phyloP scores from a whole-genome alignment of 2,888 invertebrate genomes.

The Hemithea aestivaria region DNA sequence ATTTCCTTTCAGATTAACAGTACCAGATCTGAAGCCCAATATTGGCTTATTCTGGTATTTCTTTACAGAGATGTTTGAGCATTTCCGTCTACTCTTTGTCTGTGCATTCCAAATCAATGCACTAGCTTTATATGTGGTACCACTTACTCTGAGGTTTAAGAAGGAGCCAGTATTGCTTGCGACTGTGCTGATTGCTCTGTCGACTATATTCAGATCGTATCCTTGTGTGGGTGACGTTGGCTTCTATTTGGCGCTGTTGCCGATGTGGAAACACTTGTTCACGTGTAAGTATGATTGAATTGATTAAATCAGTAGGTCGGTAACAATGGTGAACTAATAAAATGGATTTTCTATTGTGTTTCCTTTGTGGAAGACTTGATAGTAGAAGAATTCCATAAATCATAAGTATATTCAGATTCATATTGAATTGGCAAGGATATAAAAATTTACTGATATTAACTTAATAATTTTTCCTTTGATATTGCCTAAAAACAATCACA shows the following conservation, averaged over 20 bases:
- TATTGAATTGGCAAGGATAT: too few relatives aligned
- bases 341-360: too few relatives aligned
- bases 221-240: constrained; percentile 97
- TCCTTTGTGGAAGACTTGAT: too few relatives aligned
- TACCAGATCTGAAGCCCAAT: constrained; percentile 97
- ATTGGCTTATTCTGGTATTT: constrained; percentile 99
- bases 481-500: too few relatives aligned
- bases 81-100: constrained; percentile 96
- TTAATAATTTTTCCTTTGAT: too few relatives aligned
- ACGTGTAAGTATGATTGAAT: constrained; percentile 82
- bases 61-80: constrained; percentile 99
- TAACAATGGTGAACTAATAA: too few relatives aligned
- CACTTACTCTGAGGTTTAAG: constrained; percentile 88
- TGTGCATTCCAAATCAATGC: constrained; percentile 98
- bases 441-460: too few relatives aligned
- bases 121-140: constrained; percentile 92
- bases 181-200: constrained; percentile 88
- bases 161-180: constrained; percentile 89
- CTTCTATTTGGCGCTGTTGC: constrained; percentile 92
- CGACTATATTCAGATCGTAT: constrained; percentile 96
- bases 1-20: constrained; percentile 86
- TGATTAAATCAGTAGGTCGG: too few relatives aligned
- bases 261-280: constrained; percentile 94
- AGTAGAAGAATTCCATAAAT: too few relatives aligned
- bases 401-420: too few relatives aligned